Conservation (phyloP, 2,888 invertebrate genomes). For the Pterostichus niger region DNA sequence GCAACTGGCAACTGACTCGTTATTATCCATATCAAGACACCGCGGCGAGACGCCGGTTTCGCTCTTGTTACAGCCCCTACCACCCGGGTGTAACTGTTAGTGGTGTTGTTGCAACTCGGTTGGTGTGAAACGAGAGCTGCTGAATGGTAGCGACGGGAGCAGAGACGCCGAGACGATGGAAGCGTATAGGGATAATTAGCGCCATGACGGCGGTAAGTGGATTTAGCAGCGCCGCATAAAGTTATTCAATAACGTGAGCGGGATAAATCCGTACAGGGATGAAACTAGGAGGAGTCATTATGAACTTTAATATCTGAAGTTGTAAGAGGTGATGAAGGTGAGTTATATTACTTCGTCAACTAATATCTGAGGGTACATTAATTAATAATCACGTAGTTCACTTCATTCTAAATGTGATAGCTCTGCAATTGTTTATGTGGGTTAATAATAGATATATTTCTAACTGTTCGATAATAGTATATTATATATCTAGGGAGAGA, state of each 20-base stretch:
- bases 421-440: no score
- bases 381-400: no score
- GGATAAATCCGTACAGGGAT: slow-evolving; percentile 29
- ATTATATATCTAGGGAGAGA: no score
- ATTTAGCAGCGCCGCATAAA: slow-evolving; percentile 61
- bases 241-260: slow-evolving; percentile 63
- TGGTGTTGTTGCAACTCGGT: slow-evolving; percentile 8
- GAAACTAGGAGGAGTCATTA: slow-evolving; percentile 8
- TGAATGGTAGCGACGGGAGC: not conserved
- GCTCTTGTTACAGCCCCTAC: not conserved
- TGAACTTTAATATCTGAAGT: slow-evolving; percentile 6
- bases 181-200: slow-evolving; percentile 52
- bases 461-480: no score
- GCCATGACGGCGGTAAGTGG: slow-evolving; percentile 62
- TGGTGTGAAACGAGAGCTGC: not conserved
- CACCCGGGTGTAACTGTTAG: not conserved
- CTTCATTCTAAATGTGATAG: no score
- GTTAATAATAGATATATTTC: no score
- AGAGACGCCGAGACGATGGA: not conserved
- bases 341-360: no score
- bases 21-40: slow-evolving; percentile 59
- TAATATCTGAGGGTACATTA: no score
- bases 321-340: not conserved
- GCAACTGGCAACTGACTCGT: slow-evolving; percentile 21
- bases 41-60: not conserved